A percentile compares a stretch with the other conserved stretches of the same genome.
Evolutionary conservation across 1,140 invertebrate genomes (phyloP).

Genomic region (Acromyrmex charruanus): DNA sequence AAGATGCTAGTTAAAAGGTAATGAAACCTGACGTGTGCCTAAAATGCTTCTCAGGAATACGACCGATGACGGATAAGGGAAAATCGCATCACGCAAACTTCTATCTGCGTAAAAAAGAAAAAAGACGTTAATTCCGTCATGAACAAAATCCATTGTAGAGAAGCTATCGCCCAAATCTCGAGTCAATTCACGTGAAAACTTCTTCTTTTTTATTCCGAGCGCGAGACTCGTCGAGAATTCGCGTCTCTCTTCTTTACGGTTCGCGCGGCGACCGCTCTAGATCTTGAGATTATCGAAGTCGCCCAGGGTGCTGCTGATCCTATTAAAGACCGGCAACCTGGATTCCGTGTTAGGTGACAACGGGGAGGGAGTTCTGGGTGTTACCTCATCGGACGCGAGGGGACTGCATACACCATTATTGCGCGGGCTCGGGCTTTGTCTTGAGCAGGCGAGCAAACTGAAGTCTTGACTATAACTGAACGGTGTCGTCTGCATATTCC

Average conservation of each 20-base stretch:
- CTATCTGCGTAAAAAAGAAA: slow-evolving; percentile 25
- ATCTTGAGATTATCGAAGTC: slow-evolving; percentile 89
- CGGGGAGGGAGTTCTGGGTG: slow-evolving; percentile 85
- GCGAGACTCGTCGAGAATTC: slow-evolving; percentile 44
- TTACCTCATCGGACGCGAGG: slow-evolving; percentile 77
- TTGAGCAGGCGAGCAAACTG: slow-evolving; percentile 79
- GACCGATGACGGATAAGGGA: slow-evolving; percentile 40
- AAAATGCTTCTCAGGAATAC: slow-evolving; percentile 65
- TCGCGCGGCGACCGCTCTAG: slow-evolving; percentile 69
- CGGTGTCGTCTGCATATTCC: slow-evolving; percentile 81
- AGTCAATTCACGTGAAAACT: slow-evolving; percentile 15
- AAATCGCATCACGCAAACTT: neutral
- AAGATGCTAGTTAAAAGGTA: slow-evolving; percentile 38
- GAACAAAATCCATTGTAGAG: slow-evolving; percentile 1
- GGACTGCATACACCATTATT: slow-evolving; percentile 68
- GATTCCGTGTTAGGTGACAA: slow-evolving; percentile 83
- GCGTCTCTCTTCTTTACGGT: slow-evolving; percentile 19
- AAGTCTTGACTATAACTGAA: slow-evolving; percentile 84
- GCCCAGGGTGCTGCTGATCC: slow-evolving; percentile 88
- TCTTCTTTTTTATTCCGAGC: neutral
- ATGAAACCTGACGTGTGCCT: slow-evolving; percentile 60
- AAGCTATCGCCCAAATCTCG: slow-evolving; percentile 30
- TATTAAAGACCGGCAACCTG: slow-evolving; percentile 91
- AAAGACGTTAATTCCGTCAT: slow-evolving; percentile 13
- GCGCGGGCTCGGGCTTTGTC: slow-evolving; percentile 72